phyloP scores from a whole-genome alignment of 2,888 invertebrate genomes.

The Itoplectis maculator region DNA sequence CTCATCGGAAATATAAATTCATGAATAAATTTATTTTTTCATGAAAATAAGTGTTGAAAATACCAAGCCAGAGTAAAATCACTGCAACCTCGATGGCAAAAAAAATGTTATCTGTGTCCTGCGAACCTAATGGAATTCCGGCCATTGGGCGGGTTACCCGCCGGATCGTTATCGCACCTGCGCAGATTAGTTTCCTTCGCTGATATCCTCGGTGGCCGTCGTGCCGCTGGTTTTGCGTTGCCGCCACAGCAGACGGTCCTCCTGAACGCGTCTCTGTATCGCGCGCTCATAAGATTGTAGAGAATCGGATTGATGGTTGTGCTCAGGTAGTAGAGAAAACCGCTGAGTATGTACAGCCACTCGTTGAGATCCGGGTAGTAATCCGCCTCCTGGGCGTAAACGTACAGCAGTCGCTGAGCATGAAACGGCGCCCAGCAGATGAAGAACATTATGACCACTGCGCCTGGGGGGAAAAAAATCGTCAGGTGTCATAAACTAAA shows the following conservation, averaged over 20 bases:
- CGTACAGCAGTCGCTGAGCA: constrained; percentile 93
- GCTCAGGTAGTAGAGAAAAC: constrained; percentile 92
- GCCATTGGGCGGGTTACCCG: not conserved
- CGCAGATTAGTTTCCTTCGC: constrained; percentile 41
- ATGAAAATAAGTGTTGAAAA: not conserved
- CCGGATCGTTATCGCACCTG: constrained; percentile 53
- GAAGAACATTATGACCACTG: constrained; percentile 97
- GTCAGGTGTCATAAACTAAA: not conserved
- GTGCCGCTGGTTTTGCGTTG: not conserved
- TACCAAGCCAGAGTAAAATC: not conserved
- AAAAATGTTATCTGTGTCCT: not conserved
- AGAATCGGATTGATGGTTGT: constrained; percentile 95
- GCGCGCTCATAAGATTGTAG: constrained; percentile 92
- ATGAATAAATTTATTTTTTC: too few relatives aligned
- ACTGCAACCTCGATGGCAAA: not conserved
- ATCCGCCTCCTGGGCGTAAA: constrained; percentile 88
- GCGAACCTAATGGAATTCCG: constrained; percentile 1
- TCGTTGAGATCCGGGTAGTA: constrained; percentile 90
- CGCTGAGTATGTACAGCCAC: constrained; percentile 92
- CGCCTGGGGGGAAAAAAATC: constrained; percentile 87
- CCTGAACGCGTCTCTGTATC: constrained; percentile 92
- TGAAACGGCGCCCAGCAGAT: constrained; percentile 99
- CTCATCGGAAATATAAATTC: too few relatives aligned
- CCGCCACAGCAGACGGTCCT: constrained; percentile 89
- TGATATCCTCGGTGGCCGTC: constrained; percentile 70